Conservation (phyloP, 2,797 vertebrate genomes). For the Ctenosaura bakeri region DNA sequence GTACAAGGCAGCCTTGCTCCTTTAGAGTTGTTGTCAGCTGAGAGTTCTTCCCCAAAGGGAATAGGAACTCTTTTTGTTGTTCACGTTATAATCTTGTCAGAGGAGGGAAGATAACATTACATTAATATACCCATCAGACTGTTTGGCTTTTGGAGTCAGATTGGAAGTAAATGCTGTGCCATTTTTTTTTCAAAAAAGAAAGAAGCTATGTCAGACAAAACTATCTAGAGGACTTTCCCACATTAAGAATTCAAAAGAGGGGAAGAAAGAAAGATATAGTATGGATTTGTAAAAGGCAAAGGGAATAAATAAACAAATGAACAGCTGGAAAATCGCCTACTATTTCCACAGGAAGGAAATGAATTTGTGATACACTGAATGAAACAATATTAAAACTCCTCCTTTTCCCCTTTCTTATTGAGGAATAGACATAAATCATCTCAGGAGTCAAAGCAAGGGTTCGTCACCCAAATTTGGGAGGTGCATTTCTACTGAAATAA, state of each 20-base stretch:
- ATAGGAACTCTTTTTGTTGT: slow-evolving; percentile 57
- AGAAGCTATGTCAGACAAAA: slow-evolving; percentile 11
- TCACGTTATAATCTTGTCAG: slow-evolving; percentile 62
- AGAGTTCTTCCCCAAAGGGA: slow-evolving; percentile 74
- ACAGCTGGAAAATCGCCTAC: background rate
- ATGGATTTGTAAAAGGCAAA: background rate
- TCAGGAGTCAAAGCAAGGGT: background rate
- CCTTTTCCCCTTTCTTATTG: background rate
- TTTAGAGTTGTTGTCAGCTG: slow-evolving; percentile 74
- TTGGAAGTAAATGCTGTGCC: slow-evolving; percentile 19
- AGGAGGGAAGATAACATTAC: slow-evolving; percentile 62
- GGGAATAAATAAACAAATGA: background rate
- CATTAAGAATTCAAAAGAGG: background rate
- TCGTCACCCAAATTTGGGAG: background rate
- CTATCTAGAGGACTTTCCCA: background rate
- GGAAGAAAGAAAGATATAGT: background rate
- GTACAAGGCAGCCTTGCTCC: slow-evolving; percentile 75
- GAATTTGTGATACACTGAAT: background rate
- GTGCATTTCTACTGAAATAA: background rate
- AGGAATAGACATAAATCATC: background rate
- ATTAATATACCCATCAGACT: slow-evolving; percentile 38
- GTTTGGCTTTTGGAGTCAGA: slow-evolving; percentile 27
- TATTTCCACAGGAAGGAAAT: background rate
- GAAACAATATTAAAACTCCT: background rate
- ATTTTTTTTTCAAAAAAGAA: background rate